Conservation (phyloP, 2,113 vertebrate genomes). For the Anguilla japonica region DNA sequence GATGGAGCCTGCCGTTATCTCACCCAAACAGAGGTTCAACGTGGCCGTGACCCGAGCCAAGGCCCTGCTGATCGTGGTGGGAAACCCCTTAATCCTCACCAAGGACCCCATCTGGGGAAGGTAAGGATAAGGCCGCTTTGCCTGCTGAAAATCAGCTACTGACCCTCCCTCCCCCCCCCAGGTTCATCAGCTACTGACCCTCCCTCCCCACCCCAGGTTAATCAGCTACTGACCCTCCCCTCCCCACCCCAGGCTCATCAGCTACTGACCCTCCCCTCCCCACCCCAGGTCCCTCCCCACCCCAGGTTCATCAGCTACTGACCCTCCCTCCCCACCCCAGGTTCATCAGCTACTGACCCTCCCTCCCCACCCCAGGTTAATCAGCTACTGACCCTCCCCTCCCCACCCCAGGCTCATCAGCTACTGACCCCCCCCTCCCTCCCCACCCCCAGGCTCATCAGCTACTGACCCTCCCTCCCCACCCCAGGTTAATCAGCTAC, state of each 20-base stretch:
- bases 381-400: too few relatives aligned
- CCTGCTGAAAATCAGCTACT: too few relatives aligned
- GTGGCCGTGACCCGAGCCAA: constrained; percentile 92
- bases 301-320: too few relatives aligned
- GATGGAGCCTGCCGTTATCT: neutral
- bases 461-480: too few relatives aligned
- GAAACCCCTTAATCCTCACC: constrained; percentile 80
- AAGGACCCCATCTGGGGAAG: constrained; percentile 75
- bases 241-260: constrained; percentile 72
- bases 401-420: too few relatives aligned
- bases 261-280: constrained; percentile 68
- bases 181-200: constrained; percentile 82
- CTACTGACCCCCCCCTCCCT: too few relatives aligned
- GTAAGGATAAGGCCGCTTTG: constrained; percentile 59
- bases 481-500: too few relatives aligned
- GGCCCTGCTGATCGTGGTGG: constrained; percentile 86
- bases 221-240: constrained; percentile 73
- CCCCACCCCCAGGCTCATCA: too few relatives aligned
- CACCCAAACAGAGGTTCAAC: constrained; percentile 81
- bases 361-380: too few relatives aligned
- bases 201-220: constrained; percentile 66
- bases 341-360: too few relatives aligned
- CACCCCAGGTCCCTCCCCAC: constrained; percentile 47
- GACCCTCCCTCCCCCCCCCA: constrained; percentile 35
- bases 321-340: too few relatives aligned